Evolutionary conservation across 2,888 invertebrate genomes (phyloP), one percentile per base, ranked within the genome.

Genomic region (Oscheius sp.): DNA sequence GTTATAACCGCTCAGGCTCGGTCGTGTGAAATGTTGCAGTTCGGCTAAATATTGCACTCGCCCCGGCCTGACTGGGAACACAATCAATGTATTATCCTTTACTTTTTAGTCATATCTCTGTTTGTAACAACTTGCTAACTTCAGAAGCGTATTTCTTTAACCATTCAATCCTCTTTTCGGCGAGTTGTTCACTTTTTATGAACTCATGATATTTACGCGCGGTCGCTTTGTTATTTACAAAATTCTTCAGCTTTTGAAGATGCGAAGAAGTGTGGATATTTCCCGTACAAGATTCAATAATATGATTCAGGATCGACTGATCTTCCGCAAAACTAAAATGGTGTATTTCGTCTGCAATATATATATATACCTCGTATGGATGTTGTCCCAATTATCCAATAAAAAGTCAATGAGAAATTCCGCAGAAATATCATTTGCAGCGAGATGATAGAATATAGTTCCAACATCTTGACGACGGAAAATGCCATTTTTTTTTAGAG

Each of bases 11-110:
- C 41, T 59, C 44, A 41, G 59, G 44, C 41, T 28, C 30, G 59
- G 59, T 9, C 26, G 59, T 14, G 59, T 59, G 59, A 59, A 59
- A 59, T 59, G 59, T 59, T 59, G 59, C 59, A 44, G 26, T 14
- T 44, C 3, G 17, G 59, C 38, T 44, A 44, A 59, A 59, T 59
- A 59, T 59, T 59, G 59, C 59, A 59, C 59, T 59, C 59, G 41
- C 44, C 59, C 44, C 41, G 59, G 56, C 56, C 59, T 59, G 44
- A 44, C 22, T 6, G 59, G 33, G 12, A 47, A 47, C 20, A 24
- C 2, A 47, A 47, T 12, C 20, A 47, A 47, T 5, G 20, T 47
- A 22, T 47, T 47, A 24, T 24, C 47, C 20, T 3, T 47, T 47
- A 47, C 24, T 24, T 22, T 24, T 20, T 33, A 17, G 32, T 17